Percentiles rank a stretch among this genome's conserved stretches.
Evolutionary conservation across 2,888 invertebrate species (phyloP).

Genomic region (Tortrix viridana): DNA sequence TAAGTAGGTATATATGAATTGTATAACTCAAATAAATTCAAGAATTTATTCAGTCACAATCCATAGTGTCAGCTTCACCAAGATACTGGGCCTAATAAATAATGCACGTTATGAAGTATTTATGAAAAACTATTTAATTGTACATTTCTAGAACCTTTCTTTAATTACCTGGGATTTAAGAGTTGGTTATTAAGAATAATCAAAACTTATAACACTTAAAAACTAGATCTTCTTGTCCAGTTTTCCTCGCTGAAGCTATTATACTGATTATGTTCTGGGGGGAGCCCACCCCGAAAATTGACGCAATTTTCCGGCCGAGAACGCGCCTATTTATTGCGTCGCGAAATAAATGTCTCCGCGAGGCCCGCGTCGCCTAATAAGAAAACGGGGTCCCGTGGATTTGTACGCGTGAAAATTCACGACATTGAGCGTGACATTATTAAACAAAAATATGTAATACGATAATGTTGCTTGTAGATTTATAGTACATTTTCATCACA

Average conservation of each 20-base stretch:
- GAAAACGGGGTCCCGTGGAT: slow-evolving; percentile 62
- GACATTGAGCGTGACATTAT: slow-evolving; percentile 46
- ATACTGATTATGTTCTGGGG: slow-evolving; percentile 64
- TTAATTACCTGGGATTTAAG: too few relatives aligned
- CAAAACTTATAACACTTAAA: background rate
- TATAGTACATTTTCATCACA: background rate
- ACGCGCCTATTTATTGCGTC: slow-evolving; percentile 72
- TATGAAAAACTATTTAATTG: too few relatives aligned
- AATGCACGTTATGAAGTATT: too few relatives aligned
- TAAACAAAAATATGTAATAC: slow-evolving; percentile 39
- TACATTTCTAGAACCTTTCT: too few relatives aligned
- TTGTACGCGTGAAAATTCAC: slow-evolving; percentile 66
- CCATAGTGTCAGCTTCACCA: too few relatives aligned
- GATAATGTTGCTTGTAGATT: background rate
- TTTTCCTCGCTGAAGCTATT: slow-evolving; percentile 53
- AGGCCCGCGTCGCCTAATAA: slow-evolving; percentile 60
- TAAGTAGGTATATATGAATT: too few relatives aligned
- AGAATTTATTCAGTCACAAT: too few relatives aligned
- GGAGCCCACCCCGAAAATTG: slow-evolving; percentile 65
- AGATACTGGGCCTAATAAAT: too few relatives aligned
- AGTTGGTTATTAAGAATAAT: too few relatives aligned
- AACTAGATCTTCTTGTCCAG: background rate
- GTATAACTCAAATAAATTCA: too few relatives aligned
- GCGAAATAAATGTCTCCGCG: slow-evolving; percentile 71
- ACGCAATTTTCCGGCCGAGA: slow-evolving; percentile 76